Evolutionary conservation across 2,888 invertebrate species (phyloP).

Genomic region (Allacma fusca): DNA sequence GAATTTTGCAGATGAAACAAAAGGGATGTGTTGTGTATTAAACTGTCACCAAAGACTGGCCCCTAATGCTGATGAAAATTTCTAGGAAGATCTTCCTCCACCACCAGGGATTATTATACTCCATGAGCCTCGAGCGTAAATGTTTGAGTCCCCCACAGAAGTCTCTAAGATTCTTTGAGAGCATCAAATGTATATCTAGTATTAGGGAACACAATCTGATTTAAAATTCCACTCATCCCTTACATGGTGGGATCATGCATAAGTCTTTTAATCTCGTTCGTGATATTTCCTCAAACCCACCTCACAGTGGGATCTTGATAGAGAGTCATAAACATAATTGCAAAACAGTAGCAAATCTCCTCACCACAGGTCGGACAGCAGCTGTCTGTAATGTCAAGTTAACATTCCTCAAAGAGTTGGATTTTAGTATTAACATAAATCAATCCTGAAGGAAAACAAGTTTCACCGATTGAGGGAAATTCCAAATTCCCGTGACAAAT

Average conservation of each 20-base stretch:
- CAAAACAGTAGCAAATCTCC: slow-evolving; percentile 5
- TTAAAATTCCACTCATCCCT: slow-evolving; percentile 8
- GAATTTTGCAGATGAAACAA: no score
- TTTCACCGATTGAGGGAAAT: background rate
- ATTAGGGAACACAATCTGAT: background rate
- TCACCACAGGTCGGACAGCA: background rate
- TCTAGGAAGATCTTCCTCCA: background rate
- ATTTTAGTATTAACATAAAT: background rate
- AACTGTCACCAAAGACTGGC: background rate
- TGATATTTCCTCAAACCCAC: background rate
- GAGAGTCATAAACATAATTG: background rate
- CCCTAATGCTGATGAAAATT: background rate
- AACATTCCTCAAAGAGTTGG: background rate
- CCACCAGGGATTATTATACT: no score
- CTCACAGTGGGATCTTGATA: background rate
- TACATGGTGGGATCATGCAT: slow-evolving; percentile 6
- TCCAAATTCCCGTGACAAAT: background rate
- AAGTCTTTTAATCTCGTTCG: background rate
- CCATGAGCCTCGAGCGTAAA: no score
- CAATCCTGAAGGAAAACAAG: background rate
- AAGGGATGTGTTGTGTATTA: no score
- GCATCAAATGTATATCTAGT: background rate
- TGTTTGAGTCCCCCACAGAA: no score
- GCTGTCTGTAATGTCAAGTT: background rate
- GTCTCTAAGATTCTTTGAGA: slow-evolving; percentile 2